phyloP scores from a whole-genome alignment of 2,888 invertebrate species.

The Leucozona laternaria region DNA sequence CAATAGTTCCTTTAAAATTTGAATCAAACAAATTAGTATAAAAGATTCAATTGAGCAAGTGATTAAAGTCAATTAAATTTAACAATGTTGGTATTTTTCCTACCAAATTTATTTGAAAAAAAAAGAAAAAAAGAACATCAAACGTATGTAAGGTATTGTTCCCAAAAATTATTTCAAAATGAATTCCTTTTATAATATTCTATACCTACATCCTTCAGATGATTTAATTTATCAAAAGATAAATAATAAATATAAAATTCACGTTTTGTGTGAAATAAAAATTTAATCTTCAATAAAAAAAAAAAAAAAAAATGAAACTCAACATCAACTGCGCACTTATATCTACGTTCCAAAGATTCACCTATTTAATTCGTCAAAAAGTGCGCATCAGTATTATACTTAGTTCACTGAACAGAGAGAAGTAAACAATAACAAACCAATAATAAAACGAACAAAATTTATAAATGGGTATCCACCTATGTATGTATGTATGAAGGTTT shows the following conservation, averaged over 20 bases:
- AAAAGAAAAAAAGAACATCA: too few relatives aligned
- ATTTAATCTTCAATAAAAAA: not conserved
- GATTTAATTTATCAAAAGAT: slow-evolving; percentile 9
- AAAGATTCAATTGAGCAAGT: too few relatives aligned
- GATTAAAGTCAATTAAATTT: too few relatives aligned
- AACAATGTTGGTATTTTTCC: too few relatives aligned
- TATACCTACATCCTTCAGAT: slow-evolving; percentile 16
- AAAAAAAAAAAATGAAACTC: not conserved
- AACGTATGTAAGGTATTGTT: too few relatives aligned
- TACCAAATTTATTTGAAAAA: too few relatives aligned
- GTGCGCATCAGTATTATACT: slow-evolving; percentile 57
- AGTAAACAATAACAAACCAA: slow-evolving; percentile 47
- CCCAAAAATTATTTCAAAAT: too few relatives aligned
- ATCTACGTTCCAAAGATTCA: slow-evolving; percentile 7
- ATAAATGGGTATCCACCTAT: not conserved
- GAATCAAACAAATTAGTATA: too few relatives aligned
- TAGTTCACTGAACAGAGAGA: slow-evolving; percentile 46
- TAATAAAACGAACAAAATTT: slow-evolving; percentile 14
- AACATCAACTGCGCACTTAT: slow-evolving; percentile 13
- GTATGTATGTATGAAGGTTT: not conserved
- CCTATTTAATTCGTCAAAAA: not conserved
- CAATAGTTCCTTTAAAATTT: too few relatives aligned
- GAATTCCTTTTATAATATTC: too few relatives aligned
- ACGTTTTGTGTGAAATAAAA: not conserved
- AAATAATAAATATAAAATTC: slow-evolving; percentile 20